These are phyloP conservation scores for Lytechinus variegatus DNA, from an alignment of 35 echinoderm and acorn worm species.

Conservation along the genomic window DNA sequence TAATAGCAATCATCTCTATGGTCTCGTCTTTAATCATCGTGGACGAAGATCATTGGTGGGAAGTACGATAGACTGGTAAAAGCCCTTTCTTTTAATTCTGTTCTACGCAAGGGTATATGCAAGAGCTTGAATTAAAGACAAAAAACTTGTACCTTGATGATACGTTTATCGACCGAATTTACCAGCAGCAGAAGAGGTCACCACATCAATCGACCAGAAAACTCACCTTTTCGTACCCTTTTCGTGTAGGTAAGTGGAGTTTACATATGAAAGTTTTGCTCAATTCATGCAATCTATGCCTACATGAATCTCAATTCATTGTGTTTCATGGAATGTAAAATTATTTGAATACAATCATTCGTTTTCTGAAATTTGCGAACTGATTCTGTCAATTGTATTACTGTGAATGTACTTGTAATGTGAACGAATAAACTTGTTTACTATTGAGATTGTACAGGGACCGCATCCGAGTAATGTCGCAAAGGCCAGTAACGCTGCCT, in stretches of 20 bases:
- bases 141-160: not conserved
- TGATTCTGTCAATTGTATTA: not conserved
- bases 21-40: not conserved
- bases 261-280: not conserved
- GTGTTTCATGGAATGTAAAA: no score
- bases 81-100: not conserved
- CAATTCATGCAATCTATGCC: no score
- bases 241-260: not conserved
- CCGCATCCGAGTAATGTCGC: not conserved
- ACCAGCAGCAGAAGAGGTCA: not conserved
- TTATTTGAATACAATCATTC: no score
- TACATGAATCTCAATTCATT: no score
- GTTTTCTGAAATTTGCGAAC: no score
- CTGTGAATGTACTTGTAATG: not conserved
- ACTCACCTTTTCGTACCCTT: not conserved
- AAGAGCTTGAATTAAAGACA: not conserved
- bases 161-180: no score
- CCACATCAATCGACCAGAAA: not conserved
- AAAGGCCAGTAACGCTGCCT: not conserved
- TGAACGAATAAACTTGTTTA: not conserved
- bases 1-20: no score
- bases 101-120: not conserved
- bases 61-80: conserved; percentile 35
- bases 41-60: not conserved
- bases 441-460: not conserved